Base-by-base conservation (phyloP, 2,888 invertebrate genomes). In the Macaria notata region DNA sequence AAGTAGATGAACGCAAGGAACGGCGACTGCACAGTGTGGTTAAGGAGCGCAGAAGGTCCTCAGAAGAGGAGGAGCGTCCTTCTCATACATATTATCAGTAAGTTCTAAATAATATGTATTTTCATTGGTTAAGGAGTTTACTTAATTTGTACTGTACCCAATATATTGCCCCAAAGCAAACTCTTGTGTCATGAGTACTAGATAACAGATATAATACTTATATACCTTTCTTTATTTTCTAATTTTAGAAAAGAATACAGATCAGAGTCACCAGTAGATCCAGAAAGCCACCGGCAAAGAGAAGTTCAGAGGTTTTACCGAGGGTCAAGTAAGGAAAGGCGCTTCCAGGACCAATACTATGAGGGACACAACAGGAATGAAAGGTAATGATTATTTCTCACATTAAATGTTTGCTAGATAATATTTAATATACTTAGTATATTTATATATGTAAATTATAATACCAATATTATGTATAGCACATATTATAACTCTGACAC, bases 11-110 rank as follows among this genome's bases (percentile, higher is more conserved):
- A 45, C 76, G 69, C 50, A 67, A 53, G 45, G 86, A 84, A 46
- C 80, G 79, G 1, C 84, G 87, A 2, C 68, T 89, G 42, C 88
- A 88, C 58, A 91, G 89, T 73, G 89, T 88, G 4, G 88, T 90
- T 2, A 88, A 88, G 68, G 90, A 88, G 56, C 81, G 84, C 39
- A 76, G 81, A 38, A 79, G 76, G 9, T 79, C 83, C 30, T 83
- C 86, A 5, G 86, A 78, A 60, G 87, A 83, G 57, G 79, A 69
- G 41, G 79, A 73, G 55, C 85, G 78, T 54, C 89, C 90, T 36
- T 71, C 78, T 45, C 79, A 83, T 38, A 88, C 89, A 46, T 90
- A 90, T 68, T 90, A 90, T 63, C 90, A 88, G 91, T 90, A 78
- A 84, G 89, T 75, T 39, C 8, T 49, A 4, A 49, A 31, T 8